Conservation (phyloP, 2,888 invertebrate species). For the Chydorus sphaericus region DNA sequence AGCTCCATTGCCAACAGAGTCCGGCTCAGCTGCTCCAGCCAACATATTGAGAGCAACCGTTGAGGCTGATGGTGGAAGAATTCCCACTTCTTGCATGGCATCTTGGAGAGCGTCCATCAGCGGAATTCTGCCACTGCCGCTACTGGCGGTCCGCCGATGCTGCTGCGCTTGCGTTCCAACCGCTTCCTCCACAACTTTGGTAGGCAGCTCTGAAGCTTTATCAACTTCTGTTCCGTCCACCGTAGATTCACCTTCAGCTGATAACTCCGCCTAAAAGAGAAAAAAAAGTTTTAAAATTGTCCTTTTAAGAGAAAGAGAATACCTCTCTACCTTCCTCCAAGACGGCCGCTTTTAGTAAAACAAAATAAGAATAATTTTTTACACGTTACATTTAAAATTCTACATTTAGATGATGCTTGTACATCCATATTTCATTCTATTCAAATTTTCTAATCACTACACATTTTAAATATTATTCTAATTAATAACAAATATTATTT, state of each 20-base stretch:
- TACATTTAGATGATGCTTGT: too few species aligned
- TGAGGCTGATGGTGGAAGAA: conserved; percentile 8
- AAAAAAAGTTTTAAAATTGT: too few species aligned
- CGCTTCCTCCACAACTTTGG: background rate
- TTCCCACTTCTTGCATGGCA: conserved; percentile 6
- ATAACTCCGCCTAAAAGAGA: background rate
- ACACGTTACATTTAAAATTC: too few species aligned
- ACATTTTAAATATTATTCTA: too few species aligned
- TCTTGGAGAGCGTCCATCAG: conserved; percentile 3
- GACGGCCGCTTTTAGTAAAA: background rate
- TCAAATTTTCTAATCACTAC: too few species aligned
- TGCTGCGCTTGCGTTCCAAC: background rate
- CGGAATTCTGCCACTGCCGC: background rate
- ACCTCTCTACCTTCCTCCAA: background rate
- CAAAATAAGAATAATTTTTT: background rate
- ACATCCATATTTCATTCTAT: too few species aligned
- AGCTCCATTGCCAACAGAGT: background rate
- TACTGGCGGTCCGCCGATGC: too few species aligned
- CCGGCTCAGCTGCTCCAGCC: background rate
- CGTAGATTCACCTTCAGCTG: background rate
- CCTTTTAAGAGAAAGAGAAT: background rate
- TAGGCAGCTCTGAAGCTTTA: too few species aligned
- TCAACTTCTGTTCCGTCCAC: conserved; percentile 1
- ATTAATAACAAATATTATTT: too few species aligned
- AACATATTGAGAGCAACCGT: conserved; percentile 3